phyloP scores from a whole-genome alignment of 2,888 invertebrate genomes.

The Cheiracanthium punctorium region DNA sequence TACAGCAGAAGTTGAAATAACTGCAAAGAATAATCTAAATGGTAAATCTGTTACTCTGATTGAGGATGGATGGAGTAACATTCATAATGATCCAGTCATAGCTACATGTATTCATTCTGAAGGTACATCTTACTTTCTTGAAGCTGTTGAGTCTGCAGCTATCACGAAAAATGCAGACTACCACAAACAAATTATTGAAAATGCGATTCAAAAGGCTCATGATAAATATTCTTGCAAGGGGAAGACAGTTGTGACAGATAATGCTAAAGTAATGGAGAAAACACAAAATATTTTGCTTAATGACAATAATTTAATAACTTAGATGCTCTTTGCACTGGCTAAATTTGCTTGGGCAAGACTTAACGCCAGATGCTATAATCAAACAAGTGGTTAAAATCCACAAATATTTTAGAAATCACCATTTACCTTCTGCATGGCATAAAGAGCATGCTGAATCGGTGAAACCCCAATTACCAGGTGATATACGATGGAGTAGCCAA shows the following conservation, averaged over 20 bases:
- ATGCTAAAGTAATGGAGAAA: slow-evolving; percentile 5
- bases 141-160: not conserved
- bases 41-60: not conserved
- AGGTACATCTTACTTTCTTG: not conserved
- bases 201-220: not conserved
- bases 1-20: not conserved
- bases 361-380: not conserved
- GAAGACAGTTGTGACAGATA: not conserved
- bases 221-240: not conserved
- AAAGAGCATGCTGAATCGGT: slow-evolving; percentile 1
- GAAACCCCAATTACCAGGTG: slow-evolving; percentile 4
- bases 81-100: slow-evolving; percentile 17
- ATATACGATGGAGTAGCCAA: slow-evolving; percentile 7
- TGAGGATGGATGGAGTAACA: slow-evolving; percentile 15
- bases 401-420: not conserved
- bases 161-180: not conserved
- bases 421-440: not conserved
- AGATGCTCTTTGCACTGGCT: not conserved
- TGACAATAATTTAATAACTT: not conserved
- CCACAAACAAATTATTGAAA: not conserved
- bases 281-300: not conserved
- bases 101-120: not conserved
- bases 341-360: not conserved
- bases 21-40: not conserved
- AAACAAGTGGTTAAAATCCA: too few species aligned